Conservation (phyloP, 2,113 vertebrate genomes). For the Brachyistius frenatus region DNA sequence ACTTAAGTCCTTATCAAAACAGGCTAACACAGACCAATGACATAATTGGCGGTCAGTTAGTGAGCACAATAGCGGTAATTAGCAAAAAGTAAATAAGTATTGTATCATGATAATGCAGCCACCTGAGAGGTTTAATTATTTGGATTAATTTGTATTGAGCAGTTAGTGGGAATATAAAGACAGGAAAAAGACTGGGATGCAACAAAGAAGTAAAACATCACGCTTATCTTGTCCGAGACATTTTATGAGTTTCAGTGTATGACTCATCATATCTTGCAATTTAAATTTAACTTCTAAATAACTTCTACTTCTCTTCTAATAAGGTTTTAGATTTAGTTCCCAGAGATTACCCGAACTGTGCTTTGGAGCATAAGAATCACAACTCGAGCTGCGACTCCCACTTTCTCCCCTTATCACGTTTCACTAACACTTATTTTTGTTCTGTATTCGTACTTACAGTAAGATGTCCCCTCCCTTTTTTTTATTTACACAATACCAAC, state of each 20-base stretch:
- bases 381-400: neutral
- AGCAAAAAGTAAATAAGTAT: constrained; percentile 56
- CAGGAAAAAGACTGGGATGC: no score
- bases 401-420: constrained; percentile 9
- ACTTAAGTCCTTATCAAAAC: constrained; percentile 65
- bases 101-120: constrained; percentile 21
- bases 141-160: constrained; percentile 12
- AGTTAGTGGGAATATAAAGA: rapidly evolving
- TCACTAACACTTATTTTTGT: constrained; percentile 37
- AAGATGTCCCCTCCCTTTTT: neutral
- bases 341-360: neutral
- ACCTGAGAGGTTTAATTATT: constrained; percentile 2
- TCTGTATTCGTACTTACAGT: constrained; percentile 28
- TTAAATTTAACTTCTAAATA: no score
- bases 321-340: neutral
- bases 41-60: constrained; percentile 71
- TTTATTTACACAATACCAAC: constrained; percentile 48
- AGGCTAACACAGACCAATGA: constrained; percentile 66
- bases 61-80: constrained; percentile 66
- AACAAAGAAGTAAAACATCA: no score
- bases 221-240: no score
- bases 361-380: neutral
- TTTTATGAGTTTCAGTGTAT: no score
- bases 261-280: no score
- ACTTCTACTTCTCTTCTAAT: no score